Base-by-base conservation (phyloP, 2,113 vertebrate genomes). In the Onychostoma macrolepis region DNA sequence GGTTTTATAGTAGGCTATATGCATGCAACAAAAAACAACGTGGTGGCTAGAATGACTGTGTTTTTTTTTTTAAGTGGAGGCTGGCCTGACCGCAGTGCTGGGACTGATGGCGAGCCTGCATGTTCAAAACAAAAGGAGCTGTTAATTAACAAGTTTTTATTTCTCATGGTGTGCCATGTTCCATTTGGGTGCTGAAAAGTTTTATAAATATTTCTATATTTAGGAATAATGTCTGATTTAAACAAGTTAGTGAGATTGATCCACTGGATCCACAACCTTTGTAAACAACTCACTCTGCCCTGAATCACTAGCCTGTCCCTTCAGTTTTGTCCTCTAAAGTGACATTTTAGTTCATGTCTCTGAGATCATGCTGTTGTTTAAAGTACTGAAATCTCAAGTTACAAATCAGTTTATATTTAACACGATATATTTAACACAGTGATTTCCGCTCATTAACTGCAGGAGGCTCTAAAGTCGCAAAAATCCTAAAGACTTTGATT, bases 21-120 rank as follows among this genome's bases (percentile, higher is more conserved):
- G n/a, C n/a, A n/a, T n/a, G n/a, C n/a, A n/a, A n/a, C n/a, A n/a
- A n/a, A n/a, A n/a, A n/a, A n/a, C n/a, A n/a, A n/a, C n/a, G n/a
- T n/a, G n/a, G n/a, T n/a, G n/a, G n/a, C n/a, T n/a, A n/a, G n/a
- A n/a, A n/a, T n/a, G n/a, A n/a, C n/a, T n/a, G n/a, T n/a, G n/a
- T n/a, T n/a, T n/a, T n/a, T n/a, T n/a, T n/a, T n/a, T n/a, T n/a
- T n/a, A n/a, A n/a, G n/a, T n/a, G n/a, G n/a, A n/a, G n/a, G n/a
- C n/a, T n/a, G n/a, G n/a, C n/a, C n/a, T n/a, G n/a, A n/a, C n/a
- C n/a, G n/a, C n/a, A n/a, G n/a, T n/a, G n/a, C n/a, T n/a, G n/a
- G 43, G 43, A 50, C 80, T 71, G 63, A 50, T 83, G 80, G 80
- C 63, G 26, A 33, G n/a, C 13, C 4, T 69, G 63, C n/a, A n/a